Base-by-base conservation (phyloP, 1,140 invertebrate species). In the Ips nitidus region DNA sequence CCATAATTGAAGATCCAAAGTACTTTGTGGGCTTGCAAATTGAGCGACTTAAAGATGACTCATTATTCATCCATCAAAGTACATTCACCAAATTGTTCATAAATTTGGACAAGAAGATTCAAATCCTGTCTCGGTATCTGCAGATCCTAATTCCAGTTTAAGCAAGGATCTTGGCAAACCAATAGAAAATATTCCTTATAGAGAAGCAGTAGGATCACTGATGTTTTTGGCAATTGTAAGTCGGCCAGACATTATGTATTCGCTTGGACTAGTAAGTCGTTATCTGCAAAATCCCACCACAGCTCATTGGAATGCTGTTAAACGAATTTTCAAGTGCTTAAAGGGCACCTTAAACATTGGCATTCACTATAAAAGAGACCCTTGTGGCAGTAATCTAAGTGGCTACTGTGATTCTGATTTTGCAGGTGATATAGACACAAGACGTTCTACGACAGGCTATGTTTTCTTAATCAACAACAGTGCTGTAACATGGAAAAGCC, bases 191-290 rank as follows among this genome's bases (percentile, higher is more conserved):
- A 6, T 7, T 6, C 64, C 64, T n/a, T 73, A 76, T 68, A 75
- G 74, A 36, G 72, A 82, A 69, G 66, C 73, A 6, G 74, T 82
- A 4, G 79, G 80, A 22, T 75, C 71, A 53, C 68, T 84, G 3
- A 67, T 82, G 65, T 83, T 81, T 74, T 42, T 81, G 4, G 66
- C 80, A 4, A 67, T 75, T 7, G 70, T 75, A 1, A 79, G 76
- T 3, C 56, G 82, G 45, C 81, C 81, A 52, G 82, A 83, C 70
- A 77, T 83, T 41, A 64, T 77, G 2, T 82, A 72, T 69, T 74
- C 78, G 37, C 79, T 82, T 0, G 73, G 64, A 43, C 61, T 71
- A 36, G 65, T 78, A 7, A 75, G 76, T 41, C 70, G 74, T 56
- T 82, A 75, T 72, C 70, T 72, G 2, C 71, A 73, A 36, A 72